phyloP scores from a whole-genome alignment of 2,797 vertebrate species.

The Crax fasciolata region DNA sequence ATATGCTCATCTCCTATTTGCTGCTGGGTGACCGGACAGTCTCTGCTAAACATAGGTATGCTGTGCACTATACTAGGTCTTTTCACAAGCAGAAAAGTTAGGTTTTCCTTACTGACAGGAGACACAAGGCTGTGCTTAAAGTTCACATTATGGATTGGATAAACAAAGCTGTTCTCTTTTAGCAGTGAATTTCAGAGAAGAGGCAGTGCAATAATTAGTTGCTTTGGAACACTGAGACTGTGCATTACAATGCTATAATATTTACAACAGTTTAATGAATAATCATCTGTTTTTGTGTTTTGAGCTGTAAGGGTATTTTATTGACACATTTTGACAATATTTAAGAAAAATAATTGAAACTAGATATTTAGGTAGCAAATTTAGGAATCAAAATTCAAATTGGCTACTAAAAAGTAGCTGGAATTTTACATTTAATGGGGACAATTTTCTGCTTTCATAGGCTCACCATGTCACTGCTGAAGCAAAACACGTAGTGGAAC shows the following conservation, averaged over 20 bases:
- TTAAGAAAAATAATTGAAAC: background rate
- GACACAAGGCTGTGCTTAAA: background rate
- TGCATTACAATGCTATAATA: accelerated
- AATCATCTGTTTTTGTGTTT: background rate
- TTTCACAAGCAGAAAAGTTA: background rate
- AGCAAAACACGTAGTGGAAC: background rate
- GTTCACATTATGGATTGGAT: background rate
- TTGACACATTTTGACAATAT: background rate
- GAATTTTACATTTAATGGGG: background rate
- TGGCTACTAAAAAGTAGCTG: background rate
- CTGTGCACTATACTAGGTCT: accelerated
- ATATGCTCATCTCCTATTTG: background rate
- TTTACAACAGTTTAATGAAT: background rate
- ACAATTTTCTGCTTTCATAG: background rate
- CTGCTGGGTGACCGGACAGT: background rate
- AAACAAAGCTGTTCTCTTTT: background rate
- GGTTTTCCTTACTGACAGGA: background rate
- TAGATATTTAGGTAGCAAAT: background rate
- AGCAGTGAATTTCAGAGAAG: background rate
- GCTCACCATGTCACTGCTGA: background rate
- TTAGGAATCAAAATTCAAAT: background rate
- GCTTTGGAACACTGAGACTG: background rate
- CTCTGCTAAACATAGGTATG: slow-evolving; percentile 1
- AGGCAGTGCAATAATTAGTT: background rate
- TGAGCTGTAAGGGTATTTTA: background rate